A percentile compares a stretch with the other conserved stretches of the same genome.
phyloP scores from a whole-genome alignment of 2,113 vertebrate genomes.

The Grus americana region DNA sequence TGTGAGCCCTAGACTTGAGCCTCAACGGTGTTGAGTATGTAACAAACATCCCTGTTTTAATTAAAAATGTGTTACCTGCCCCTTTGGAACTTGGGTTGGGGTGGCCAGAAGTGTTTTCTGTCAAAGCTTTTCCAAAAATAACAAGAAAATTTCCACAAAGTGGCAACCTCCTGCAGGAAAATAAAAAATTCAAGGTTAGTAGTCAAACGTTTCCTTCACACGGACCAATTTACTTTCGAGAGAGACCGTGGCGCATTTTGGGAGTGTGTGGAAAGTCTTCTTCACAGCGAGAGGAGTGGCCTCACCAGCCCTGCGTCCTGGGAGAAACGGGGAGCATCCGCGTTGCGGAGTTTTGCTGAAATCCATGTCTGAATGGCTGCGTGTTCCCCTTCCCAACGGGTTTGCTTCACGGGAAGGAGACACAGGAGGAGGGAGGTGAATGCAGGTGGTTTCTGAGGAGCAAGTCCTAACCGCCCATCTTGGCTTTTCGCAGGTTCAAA shows the following conservation, averaged over 20 bases:
- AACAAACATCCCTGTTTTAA: background rate
- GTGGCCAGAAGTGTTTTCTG: background rate
- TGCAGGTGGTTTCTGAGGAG: background rate
- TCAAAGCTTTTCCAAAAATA: background rate
- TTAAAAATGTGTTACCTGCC: background rate
- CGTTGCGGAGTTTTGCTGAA: background rate
- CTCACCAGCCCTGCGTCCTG: background rate
- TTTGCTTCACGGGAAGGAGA: background rate
- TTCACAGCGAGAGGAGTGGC: background rate
- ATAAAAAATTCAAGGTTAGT: background rate
- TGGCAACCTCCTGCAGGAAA: background rate
- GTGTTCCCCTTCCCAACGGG: fast-evolving
- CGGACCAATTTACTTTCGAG: background rate
- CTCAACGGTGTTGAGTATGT: background rate
- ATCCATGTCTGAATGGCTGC: fast-evolving
- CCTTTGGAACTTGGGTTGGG: background rate
- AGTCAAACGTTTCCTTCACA: background rate
- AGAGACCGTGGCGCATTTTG: background rate
- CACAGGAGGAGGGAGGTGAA: background rate
- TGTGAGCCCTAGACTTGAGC: background rate
- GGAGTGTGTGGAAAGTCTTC: background rate
- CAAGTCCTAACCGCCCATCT: background rate
- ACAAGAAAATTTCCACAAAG: background rate
- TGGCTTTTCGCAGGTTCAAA: constrained; percentile 85
- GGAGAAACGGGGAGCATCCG: fast-evolving